Percentiles rank a stretch among this genome's conserved stretches.
Evolutionary conservation across 1,140 invertebrate genomes (phyloP).

Genomic region (Schlechtendalia chinensis): DNA sequence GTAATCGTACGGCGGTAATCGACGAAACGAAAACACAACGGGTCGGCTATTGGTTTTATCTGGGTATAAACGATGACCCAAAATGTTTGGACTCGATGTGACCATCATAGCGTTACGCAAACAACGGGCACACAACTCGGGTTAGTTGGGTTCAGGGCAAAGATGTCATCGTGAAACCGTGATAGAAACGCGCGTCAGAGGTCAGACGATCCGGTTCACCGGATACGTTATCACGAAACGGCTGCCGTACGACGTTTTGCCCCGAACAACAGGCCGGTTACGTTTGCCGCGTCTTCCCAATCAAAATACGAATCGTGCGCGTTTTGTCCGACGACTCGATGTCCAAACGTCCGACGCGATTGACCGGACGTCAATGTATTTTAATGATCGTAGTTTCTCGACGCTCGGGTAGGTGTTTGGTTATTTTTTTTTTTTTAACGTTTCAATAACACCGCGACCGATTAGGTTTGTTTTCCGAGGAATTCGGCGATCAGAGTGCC

Average conservation of each 20-base stretch:
- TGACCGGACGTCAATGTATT: no score
- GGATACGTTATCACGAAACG: constrained; percentile 31
- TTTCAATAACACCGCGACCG: no score
- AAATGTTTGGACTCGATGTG: constrained; percentile 22
- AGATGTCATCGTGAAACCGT: constrained; percentile 15
- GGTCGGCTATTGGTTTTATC: not conserved
- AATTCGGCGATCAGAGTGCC: no score
- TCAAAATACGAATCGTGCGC: no score
- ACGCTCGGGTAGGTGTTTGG: no score
- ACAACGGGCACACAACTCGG: not conserved
- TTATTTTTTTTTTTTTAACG: no score
- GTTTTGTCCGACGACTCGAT: not conserved
- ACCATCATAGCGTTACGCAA: constrained; percentile 10
- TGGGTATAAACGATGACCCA: constrained; percentile 21
- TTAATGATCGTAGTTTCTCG: not conserved
- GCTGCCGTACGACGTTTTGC: constrained; percentile 13
- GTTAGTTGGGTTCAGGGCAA: constrained; percentile 41
- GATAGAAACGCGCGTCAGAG: constrained; percentile 15
- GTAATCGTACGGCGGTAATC: not conserved
- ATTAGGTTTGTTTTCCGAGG: no score
- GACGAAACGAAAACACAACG: not conserved
- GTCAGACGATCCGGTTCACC: constrained; percentile 25
- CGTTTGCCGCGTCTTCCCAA: no score
- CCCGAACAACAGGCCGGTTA: not conserved
- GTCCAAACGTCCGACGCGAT: no score